Evolutionary conservation across 2,888 invertebrate species (phyloP), one percentile per base, ranked within the genome.

Genomic region (Tortricodes alternella): DNA sequence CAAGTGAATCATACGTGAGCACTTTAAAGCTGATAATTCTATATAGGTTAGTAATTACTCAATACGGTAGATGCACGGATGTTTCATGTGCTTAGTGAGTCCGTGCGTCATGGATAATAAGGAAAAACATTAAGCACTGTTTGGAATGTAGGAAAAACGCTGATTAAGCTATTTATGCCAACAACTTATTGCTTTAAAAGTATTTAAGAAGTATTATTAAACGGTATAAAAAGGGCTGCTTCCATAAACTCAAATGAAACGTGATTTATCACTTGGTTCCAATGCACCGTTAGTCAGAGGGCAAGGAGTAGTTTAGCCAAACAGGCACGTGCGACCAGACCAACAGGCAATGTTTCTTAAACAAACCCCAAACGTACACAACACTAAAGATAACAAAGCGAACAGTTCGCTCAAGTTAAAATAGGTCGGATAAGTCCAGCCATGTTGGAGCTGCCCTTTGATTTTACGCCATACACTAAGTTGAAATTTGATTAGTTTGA

Each of bases 321-420:
- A 83, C 83, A 83, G 80, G 85, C 89, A 85, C 88, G 89, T 79
- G 86, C 86, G 73, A 66, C 72, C 69, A 71, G 66, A 78, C 70
- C 71, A 78, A 76, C 80, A 73, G 66, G 65, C 76, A 70, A 73
- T 85, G 83, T 86, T 86, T 85, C 83, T 83, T 79, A 85, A 85
- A 87, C 85, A 85, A 81, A 74, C 70, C n/a, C 71, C 69, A 72
- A 77, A 75, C 71, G 78, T 73, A 76, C 77, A 71, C 76, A 76
- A 72, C 74, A 64, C 39, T 53, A 64, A 74, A 71, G 64, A 71
- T 67, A 69, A 70, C 70, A 68, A 68, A 64, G 70, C 67, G 49
- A 70, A 68, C 70, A 61, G 67, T 75, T 73, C 75, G 69, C 62
- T 63, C 71, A 73, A 78, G 63, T 64, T 62, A 67, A 67, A 69